Evolutionary conservation across 1,140 invertebrate genomes (phyloP).

Genomic region (Nylanderia fulva): DNA sequence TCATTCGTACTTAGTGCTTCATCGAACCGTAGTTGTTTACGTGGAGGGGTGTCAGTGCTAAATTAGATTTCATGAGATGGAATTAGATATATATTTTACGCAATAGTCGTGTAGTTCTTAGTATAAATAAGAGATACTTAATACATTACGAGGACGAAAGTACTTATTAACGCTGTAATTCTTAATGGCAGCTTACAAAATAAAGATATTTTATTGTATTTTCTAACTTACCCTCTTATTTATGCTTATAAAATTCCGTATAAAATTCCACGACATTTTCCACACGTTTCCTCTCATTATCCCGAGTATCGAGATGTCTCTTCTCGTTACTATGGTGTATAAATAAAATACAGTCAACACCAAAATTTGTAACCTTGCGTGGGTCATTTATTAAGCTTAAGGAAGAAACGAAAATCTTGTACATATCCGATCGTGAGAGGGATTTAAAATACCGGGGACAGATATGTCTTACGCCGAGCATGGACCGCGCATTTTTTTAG

Average conservation of each 20-base stretch:
- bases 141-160: constrained; percentile 35
- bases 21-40: constrained; percentile 11
- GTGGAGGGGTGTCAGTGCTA: constrained; percentile 1
- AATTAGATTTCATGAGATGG: constrained; percentile 28
- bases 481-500: constrained; percentile 77
- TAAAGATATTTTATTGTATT: constrained; percentile 70
- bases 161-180: constrained; percentile 64
- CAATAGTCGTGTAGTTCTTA: constrained; percentile 34
- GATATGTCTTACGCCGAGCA: constrained; percentile 80
- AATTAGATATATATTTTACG: constrained; percentile 46
- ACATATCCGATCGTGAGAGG: background rate
- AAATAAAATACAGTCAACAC: constrained; percentile 63
- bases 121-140: background rate
- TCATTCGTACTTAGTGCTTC: constrained; percentile 7
- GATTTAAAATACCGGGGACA: constrained; percentile 17
- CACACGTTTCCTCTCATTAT: background rate
- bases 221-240: background rate
- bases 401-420: constrained; percentile 11
- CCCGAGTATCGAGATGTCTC: background rate
- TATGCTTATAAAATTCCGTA: background rate
- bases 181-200: constrained; percentile 67
- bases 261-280: background rate
- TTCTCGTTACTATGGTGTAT: constrained; percentile 67
- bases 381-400: constrained; percentile 16
- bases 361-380: constrained; percentile 22